Evolutionary conservation across 2,797 vertebrate species (phyloP).

Genomic region (Saxicola maurus): DNA sequence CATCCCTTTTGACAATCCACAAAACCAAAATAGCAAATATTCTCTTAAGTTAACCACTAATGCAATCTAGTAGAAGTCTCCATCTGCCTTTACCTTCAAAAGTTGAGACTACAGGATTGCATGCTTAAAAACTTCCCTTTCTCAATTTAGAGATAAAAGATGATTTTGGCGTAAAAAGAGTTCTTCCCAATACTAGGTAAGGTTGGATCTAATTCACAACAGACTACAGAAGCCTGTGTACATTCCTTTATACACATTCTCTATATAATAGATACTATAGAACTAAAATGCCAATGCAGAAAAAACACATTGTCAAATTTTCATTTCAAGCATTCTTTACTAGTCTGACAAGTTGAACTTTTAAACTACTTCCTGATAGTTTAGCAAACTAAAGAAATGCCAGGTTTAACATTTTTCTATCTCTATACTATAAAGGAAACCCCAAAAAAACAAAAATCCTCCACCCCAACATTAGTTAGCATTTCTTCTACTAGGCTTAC

Average conservation of each 20-base stretch:
- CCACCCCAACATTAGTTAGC: neutral
- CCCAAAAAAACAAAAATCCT: accelerated
- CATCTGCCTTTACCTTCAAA: neutral
- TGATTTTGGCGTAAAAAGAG: neutral
- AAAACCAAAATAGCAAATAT: neutral
- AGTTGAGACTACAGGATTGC: neutral
- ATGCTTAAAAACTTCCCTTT: neutral
- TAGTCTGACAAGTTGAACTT: neutral
- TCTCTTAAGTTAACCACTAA: neutral
- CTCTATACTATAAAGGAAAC: neutral
- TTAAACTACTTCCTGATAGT: neutral
- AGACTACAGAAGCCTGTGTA: neutral
- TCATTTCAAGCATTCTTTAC: neutral
- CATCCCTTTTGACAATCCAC: neutral
- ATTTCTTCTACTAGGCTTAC: neutral
- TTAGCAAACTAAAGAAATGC: neutral
- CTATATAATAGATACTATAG: neutral
- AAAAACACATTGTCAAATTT: neutral
- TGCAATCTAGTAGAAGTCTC: neutral
- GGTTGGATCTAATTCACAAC: neutral
- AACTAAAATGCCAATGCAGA: neutral
- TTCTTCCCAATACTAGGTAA: neutral
- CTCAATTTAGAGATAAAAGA: neutral
- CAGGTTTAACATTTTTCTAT: neutral
- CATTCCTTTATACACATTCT: neutral